These are phyloP conservation scores for Pantala flavescens DNA, from an alignment of 1,140 invertebrate species.

Conservation along the genomic window DNA sequence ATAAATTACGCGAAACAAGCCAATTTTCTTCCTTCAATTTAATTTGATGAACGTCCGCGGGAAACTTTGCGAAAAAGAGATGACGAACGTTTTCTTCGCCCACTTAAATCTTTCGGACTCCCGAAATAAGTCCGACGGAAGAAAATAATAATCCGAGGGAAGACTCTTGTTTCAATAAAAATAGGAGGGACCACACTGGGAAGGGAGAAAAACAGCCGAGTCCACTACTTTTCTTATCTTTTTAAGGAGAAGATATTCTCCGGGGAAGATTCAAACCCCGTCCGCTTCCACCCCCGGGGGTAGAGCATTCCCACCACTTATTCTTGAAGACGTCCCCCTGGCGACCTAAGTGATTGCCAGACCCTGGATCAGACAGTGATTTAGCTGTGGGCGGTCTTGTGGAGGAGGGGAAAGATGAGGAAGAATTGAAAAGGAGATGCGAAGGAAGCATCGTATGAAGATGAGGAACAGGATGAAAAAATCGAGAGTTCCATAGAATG, in stretches of 20 bases:
- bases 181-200: too few species aligned
- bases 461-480: neutral
- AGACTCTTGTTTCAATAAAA: too few species aligned
- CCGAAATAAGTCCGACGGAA: too few species aligned
- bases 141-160: too few species aligned
- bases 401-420: neutral
- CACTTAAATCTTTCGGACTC: too few species aligned
- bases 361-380: neutral
- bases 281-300: neutral
- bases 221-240: neutral
- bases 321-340: neutral
- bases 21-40: too few species aligned
- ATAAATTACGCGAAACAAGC: too few species aligned
- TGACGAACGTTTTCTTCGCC: too few species aligned
- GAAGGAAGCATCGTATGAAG: neutral
- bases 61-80: too few species aligned
- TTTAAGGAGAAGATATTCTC: neutral
- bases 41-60: too few species aligned
- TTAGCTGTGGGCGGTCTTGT: neutral
- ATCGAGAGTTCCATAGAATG: neutral
- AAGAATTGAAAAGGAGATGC: neutral
- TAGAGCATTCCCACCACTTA: neutral
- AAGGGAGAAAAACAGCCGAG: too few species aligned
- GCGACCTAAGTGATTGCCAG: conserved; percentile 7
- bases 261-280: neutral